phyloP scores from a whole-genome alignment of 1,140 invertebrate genomes.

The Drosophila ohnishii region DNA sequence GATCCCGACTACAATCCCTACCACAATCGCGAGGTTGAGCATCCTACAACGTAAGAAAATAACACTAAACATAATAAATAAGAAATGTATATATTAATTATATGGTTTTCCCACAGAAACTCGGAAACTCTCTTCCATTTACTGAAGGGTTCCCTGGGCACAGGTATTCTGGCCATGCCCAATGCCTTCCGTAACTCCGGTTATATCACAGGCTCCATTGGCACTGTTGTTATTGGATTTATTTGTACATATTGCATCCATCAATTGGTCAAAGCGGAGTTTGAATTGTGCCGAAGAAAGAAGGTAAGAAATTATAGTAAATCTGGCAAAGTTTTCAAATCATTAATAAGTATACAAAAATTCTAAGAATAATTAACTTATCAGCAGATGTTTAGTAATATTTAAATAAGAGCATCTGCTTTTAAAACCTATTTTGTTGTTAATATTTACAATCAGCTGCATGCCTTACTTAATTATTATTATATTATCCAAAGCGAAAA shows the following conservation, averaged over 20 bases:
- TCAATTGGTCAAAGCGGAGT: constrained; percentile 88
- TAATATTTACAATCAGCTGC: not conserved
- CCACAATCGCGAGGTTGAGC: constrained; percentile 86
- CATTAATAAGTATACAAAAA: not conserved
- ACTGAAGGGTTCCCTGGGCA: constrained; percentile 93
- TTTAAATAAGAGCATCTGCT: not conserved
- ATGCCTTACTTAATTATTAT: not conserved
- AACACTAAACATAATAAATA: not conserved
- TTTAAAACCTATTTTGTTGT: no score
- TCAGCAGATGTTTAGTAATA: not conserved
- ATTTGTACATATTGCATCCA: constrained; percentile 93
- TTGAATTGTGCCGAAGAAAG: constrained; percentile 87
- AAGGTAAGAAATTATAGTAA: constrained; percentile 52
- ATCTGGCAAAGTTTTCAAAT: no score
- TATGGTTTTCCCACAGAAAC: constrained; percentile 85
- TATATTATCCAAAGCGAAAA: not conserved
- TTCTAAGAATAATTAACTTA: not conserved
- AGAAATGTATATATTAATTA: not conserved
- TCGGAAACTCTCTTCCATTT: constrained; percentile 91
- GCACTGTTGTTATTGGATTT: constrained; percentile 88
- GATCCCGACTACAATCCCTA: constrained; percentile 86
- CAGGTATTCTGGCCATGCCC: constrained; percentile 95
- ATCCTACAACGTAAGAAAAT: constrained; percentile 87
- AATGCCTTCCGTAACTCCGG: constrained; percentile 92
- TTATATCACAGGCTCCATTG: constrained; percentile 87